These are phyloP conservation scores for Ips nitidus DNA, from an alignment of 1,140 invertebrate species.

Conservation along the genomic window DNA sequence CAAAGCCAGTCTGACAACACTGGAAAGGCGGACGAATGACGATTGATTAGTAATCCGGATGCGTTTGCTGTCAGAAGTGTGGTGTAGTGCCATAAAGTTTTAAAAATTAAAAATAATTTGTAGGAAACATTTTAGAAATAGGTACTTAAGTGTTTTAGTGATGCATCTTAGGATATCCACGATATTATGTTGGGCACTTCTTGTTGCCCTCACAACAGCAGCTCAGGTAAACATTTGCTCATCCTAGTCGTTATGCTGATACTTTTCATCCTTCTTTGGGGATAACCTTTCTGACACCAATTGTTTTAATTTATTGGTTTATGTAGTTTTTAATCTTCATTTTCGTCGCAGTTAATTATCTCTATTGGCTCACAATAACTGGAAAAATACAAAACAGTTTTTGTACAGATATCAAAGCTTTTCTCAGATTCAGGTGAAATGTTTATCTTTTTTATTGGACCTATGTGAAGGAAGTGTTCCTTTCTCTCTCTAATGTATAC, in stretches of 20 bases:
- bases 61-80: slow-evolving; percentile 41
- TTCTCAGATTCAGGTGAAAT: too few species aligned
- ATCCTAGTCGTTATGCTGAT: slow-evolving; percentile 9
- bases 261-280: slow-evolving; percentile 28
- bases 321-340: neutral
- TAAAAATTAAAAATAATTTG: slow-evolving; percentile 33
- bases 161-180: slow-evolving; percentile 50
- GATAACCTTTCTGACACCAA: slow-evolving; percentile 33
- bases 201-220: slow-evolving; percentile 43
- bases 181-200: slow-evolving; percentile 46
- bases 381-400: too few species aligned
- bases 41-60: slow-evolving; percentile 44
- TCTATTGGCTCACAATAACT: too few species aligned
- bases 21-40: slow-evolving; percentile 37
- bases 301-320: slow-evolving; percentile 18
- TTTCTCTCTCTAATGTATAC: too few species aligned
- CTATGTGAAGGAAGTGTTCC: too few species aligned
- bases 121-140: slow-evolving; percentile 36
- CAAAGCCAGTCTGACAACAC: slow-evolving; percentile 13
- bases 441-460: too few species aligned
- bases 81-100: slow-evolving; percentile 43
- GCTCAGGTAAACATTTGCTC: slow-evolving; percentile 42
- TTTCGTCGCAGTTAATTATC: neutral
- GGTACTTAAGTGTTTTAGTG: slow-evolving; percentile 40
- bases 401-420: too few species aligned